A percentile compares a stretch with the other conserved stretches of the same genome.
Conservation (phyloP, 2,797 vertebrate genomes). For the Luscinia megarhynchos region DNA sequence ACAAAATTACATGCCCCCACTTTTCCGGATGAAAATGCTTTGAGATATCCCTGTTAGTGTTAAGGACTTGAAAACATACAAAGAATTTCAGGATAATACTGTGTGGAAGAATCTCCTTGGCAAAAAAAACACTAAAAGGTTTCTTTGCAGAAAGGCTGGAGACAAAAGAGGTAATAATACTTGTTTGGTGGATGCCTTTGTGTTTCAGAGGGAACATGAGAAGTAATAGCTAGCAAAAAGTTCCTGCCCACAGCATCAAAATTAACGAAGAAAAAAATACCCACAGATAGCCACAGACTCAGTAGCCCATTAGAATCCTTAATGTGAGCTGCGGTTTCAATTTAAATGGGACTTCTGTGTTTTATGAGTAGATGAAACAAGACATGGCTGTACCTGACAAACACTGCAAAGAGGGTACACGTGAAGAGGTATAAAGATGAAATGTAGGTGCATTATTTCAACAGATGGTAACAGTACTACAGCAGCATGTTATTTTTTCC, state of each 20-base stretch:
- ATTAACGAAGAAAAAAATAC: neutral
- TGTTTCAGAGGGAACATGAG: slow-evolving; percentile 12
- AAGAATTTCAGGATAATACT: neutral
- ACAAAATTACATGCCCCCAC: neutral
- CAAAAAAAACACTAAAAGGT: neutral
- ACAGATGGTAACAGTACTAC: slow-evolving; percentile 79
- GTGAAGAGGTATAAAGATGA: slow-evolving; percentile 71
- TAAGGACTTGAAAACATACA: slow-evolving; percentile 11
- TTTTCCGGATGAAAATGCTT: neutral
- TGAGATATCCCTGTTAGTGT: neutral
- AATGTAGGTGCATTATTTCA: slow-evolving; percentile 73
- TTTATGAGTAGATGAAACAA: slow-evolving; percentile 57
- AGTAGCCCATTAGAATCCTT: slow-evolving; percentile 48
- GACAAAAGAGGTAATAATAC: neutral
- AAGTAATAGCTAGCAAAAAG: neutral
- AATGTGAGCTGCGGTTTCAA: slow-evolving; percentile 48
- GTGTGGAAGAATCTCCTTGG: neutral
- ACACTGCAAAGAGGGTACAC: slow-evolving; percentile 15
- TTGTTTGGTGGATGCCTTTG: neutral
- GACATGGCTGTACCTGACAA: slow-evolving; percentile 42
- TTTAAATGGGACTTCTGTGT: slow-evolving; percentile 61
- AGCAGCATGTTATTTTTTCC: slow-evolving; percentile 75
- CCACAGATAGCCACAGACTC: slow-evolving; percentile 38
- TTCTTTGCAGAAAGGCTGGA: neutral
- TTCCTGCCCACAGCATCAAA: slow-evolving; percentile 19